These are phyloP conservation scores for Meloidogyne floridensis DNA, from an alignment of 1,140 invertebrate species.

Conservation along the genomic window DNA sequence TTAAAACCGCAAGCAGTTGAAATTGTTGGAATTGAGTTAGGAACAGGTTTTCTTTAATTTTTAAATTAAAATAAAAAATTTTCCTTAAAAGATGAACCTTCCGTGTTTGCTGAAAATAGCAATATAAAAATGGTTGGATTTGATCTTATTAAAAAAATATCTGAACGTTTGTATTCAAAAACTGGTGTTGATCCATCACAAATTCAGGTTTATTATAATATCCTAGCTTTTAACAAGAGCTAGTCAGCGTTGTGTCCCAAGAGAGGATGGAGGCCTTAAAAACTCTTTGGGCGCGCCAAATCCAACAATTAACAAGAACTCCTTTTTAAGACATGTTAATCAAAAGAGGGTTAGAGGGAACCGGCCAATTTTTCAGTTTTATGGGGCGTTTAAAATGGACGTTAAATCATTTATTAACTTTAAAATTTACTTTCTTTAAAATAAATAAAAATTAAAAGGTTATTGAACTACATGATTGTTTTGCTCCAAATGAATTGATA, in stretches of 20 bases:
- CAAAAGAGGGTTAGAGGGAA: background rate
- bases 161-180: conserved; percentile 79
- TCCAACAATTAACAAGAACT: too few relatives aligned
- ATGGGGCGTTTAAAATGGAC: too few relatives aligned
- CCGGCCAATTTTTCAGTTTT: too few relatives aligned
- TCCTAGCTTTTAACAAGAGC: too few relatives aligned
- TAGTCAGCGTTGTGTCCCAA: too few relatives aligned
- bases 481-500: conserved; percentile 94
- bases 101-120: conserved; percentile 81
- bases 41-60: conserved; percentile 68
- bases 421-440: too few relatives aligned
- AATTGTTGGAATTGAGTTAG: conserved; percentile 54
- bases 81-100: conserved; percentile 73
- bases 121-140: conserved; percentile 90
- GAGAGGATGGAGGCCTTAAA: too few relatives aligned
- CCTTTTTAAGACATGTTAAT: background rate
- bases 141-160: conserved; percentile 88
- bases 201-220: conserved; percentile 44
- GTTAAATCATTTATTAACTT: too few relatives aligned
- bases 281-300: background rate
- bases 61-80: background rate
- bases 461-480: conserved; percentile 98
- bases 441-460: too few relatives aligned
- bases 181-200: conserved; percentile 69
- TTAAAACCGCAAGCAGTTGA: conserved; percentile 79